These are phyloP conservation scores for Tragelaphus strepsiceros DNA, from an alignment of 2,113 vertebrate genomes.

Conservation along the genomic window DNA sequence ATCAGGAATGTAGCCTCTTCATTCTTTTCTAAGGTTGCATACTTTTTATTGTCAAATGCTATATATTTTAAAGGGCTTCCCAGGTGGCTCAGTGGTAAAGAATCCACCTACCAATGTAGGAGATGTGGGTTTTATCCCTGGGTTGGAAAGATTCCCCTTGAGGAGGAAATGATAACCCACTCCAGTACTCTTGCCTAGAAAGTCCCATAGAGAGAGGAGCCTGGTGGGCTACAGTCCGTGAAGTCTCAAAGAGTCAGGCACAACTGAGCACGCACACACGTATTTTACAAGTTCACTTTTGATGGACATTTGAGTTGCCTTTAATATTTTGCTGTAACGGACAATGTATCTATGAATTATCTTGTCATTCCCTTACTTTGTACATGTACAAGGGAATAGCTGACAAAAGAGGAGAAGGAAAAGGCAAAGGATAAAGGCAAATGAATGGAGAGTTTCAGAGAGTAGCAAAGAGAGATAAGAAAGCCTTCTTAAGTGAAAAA, in stretches of 20 bases:
- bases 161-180: neutral
- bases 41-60: neutral
- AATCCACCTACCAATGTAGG: neutral
- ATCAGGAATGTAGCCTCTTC: neutral
- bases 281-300: neutral
- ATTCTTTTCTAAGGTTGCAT: neutral
- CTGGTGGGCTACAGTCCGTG: neutral
- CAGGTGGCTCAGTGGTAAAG: neutral
- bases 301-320: neutral
- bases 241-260: neutral
- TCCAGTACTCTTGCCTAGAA: neutral
- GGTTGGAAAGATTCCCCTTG: neutral
- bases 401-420: neutral
- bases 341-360: neutral
- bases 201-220: neutral
- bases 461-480: neutral
- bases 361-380: neutral
- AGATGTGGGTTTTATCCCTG: neutral
- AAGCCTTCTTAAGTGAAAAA: neutral
- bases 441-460: neutral
- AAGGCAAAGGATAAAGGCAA: neutral
- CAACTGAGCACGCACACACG: neutral
- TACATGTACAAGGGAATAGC: neutral
- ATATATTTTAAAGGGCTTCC: neutral
- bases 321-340: neutral